Conservation (phyloP, 2,797 vertebrate species). For the Aldrovandia affinis region DNA sequence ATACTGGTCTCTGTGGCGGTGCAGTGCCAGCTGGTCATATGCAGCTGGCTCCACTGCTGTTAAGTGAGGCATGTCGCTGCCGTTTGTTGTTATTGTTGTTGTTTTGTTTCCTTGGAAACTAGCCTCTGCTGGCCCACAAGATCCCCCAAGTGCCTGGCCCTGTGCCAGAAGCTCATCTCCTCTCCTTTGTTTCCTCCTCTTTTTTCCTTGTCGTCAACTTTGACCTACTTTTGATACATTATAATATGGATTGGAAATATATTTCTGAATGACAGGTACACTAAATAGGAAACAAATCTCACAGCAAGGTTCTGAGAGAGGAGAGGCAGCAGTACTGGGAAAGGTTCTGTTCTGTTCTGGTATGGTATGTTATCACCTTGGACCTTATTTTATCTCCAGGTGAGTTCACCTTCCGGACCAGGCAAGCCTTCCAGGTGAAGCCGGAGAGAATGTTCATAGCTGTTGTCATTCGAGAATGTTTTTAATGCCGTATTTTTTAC, state of each 20-base stretch:
- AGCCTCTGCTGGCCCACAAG: background rate
- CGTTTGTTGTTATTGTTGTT: conserved; percentile 28
- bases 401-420: background rate
- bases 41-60: conserved; percentile 7
- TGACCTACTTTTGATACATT: background rate
- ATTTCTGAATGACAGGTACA: background rate
- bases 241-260: background rate
- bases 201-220: background rate
- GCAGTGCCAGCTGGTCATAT: conserved; percentile 62
- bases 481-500: background rate
- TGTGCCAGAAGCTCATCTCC: background rate
- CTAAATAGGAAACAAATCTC: background rate
- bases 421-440: background rate
- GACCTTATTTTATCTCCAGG: background rate
- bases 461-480: background rate
- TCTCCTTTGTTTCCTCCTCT: background rate
- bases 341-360: too few relatives aligned
- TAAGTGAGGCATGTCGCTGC: conserved; percentile 33
- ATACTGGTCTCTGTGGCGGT: background rate
- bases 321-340: background rate
- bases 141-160: background rate
- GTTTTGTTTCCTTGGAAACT: conserved; percentile 33
- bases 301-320: background rate
- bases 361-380: background rate
- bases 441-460: background rate